Evolutionary conservation across 1,140 invertebrate genomes (phyloP).

Genomic region (Drosophila varians): DNA sequence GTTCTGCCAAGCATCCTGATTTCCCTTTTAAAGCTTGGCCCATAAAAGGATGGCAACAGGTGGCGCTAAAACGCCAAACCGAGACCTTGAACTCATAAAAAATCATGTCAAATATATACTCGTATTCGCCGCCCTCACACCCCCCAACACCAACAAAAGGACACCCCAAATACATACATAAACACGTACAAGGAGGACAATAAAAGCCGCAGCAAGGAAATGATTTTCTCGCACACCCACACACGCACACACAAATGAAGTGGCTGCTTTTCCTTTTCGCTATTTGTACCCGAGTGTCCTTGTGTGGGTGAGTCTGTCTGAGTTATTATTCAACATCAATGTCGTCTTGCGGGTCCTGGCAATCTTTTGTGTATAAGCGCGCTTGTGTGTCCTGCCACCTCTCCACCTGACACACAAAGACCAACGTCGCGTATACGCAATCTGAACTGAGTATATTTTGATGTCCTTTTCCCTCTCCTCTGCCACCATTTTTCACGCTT

Average conservation of each 20-base stretch:
- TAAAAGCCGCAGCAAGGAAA: slow-evolving; percentile 74
- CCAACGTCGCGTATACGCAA: slow-evolving; percentile 62
- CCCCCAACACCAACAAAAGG: neutral
- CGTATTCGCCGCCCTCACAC: slow-evolving; percentile 3
- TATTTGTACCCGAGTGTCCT: neutral
- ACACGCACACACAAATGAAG: slow-evolving; percentile 20
- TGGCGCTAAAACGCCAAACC: slow-evolving; percentile 53
- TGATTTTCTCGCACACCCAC: slow-evolving; percentile 64
- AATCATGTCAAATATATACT: slow-evolving; percentile 73
- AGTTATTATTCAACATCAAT: slow-evolving; percentile 79
- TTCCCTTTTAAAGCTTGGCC: slow-evolving; percentile 45
- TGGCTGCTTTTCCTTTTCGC: slow-evolving; percentile 3
- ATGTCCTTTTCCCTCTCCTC: no score
- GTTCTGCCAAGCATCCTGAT: neutral
- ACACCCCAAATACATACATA: slow-evolving; percentile 14
- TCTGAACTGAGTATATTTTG: slow-evolving; percentile 60
- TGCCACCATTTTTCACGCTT: slow-evolving; percentile 18
- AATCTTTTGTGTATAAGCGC: slow-evolving; percentile 9
- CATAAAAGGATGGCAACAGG: slow-evolving; percentile 60
- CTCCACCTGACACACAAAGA: slow-evolving; percentile 37
- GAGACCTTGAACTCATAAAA: slow-evolving; percentile 83
- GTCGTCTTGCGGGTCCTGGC: slow-evolving; percentile 59
- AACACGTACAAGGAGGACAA: slow-evolving; percentile 53
- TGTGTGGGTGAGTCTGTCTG: slow-evolving; percentile 17
- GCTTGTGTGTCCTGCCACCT: slow-evolving; percentile 17